phyloP scores from a whole-genome alignment of 2,888 invertebrate genomes.

The Netelia melanura region DNA sequence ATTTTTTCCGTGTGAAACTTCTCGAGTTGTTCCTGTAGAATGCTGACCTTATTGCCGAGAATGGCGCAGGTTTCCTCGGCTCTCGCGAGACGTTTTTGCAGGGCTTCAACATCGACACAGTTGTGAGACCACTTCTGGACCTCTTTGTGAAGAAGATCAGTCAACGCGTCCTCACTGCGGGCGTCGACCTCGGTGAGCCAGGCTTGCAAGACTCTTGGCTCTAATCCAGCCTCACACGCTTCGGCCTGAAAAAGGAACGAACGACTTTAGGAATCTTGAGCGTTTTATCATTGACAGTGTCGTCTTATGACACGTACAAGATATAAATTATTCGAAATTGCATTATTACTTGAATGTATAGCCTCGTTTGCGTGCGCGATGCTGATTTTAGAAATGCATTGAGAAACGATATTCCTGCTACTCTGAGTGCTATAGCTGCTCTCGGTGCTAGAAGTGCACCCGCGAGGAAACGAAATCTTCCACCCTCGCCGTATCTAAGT shows the following conservation, averaged over 20 bases:
- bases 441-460: constrained; percentile 94
- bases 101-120: constrained; percentile 92
- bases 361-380: constrained; percentile 90
- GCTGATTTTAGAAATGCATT: constrained; percentile 93
- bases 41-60: constrained; percentile 80
- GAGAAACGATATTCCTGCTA: constrained; percentile 93
- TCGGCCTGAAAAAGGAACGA: constrained; percentile 78
- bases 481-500: constrained; percentile 95
- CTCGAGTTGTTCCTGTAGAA: constrained; percentile 80
- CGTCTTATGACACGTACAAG: too few relatives aligned
- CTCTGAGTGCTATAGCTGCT: constrained; percentile 88
- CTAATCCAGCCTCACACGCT: constrained; percentile 83
- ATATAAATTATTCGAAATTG: not conserved
- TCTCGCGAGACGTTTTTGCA: constrained; percentile 90
- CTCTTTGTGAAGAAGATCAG: constrained; percentile 86
- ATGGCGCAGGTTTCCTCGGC: constrained; percentile 86
- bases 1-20: constrained; percentile 79
- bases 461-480: constrained; percentile 95
- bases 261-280: constrained; percentile 5
- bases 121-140: constrained; percentile 92
- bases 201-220: constrained; percentile 81
- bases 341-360: constrained; percentile 90
- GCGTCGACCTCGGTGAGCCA: constrained; percentile 80
- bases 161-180: constrained; percentile 78
- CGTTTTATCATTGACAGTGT: not conserved